These are phyloP conservation scores for Pseudorhombus dupliciocellatus DNA, from an alignment of 2,113 vertebrate genomes.

Conservation along the genomic window DNA sequence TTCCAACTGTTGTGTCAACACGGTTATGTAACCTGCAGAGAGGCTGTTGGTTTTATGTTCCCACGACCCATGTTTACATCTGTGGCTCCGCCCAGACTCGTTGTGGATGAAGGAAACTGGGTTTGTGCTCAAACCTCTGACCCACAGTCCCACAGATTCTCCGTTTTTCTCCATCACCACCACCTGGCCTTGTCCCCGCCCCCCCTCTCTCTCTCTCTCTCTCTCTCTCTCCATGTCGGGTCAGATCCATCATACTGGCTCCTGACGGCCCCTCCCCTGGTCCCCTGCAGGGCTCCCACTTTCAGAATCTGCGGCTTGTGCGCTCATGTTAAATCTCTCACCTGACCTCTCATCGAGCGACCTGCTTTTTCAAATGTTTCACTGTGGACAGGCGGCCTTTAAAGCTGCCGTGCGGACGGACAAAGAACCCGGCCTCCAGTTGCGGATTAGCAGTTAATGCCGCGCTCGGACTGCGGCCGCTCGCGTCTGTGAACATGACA, in stretches of 20 bases:
- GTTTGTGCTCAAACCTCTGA: no score
- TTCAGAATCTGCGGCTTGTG: background rate
- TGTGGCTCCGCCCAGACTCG: no score
- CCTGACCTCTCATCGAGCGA: slow-evolving; percentile 8
- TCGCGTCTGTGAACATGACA: slow-evolving; percentile 42
- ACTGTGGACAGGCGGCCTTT: slow-evolving; percentile 13
- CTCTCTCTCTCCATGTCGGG: background rate
- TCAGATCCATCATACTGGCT: slow-evolving; percentile 16
- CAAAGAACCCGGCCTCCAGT: slow-evolving; percentile 25
- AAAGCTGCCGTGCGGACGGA: slow-evolving; percentile 31
- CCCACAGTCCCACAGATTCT: no score
- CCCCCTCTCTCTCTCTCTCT: slow-evolving; percentile 1
- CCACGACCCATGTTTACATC: no score
- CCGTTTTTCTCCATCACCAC: background rate
- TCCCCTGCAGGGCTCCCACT: slow-evolving; percentile 15
- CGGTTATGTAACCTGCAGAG: no score
- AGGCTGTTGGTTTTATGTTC: no score
- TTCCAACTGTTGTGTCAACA: no score
- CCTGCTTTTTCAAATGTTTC: background rate
- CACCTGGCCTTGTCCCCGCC: background rate
- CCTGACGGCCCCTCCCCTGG: slow-evolving; percentile 3
- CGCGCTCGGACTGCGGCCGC: slow-evolving; percentile 7
- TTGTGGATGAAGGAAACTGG: no score
- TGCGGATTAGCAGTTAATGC: slow-evolving; percentile 47
- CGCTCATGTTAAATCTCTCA: background rate